Percentiles rank a stretch among this genome's conserved stretches.
Conservation (phyloP, 2,113 vertebrate species). For the human (Homo sapiens) region DNA sequence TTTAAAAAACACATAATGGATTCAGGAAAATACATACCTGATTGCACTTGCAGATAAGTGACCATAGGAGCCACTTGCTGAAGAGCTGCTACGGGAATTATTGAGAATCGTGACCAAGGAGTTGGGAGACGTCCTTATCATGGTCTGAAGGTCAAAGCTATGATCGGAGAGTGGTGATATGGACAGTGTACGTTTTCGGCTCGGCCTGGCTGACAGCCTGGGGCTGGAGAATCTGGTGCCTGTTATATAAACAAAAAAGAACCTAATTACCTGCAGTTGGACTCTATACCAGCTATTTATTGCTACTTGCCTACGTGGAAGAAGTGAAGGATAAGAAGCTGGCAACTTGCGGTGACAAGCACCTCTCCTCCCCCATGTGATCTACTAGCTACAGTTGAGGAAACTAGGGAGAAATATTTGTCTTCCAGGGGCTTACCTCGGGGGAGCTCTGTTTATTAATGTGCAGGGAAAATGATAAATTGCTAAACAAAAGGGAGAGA, state of each 20-base stretch:
- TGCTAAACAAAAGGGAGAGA: slow-evolving; percentile 90
- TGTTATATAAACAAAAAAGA: slow-evolving; percentile 83
- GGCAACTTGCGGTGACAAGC: slow-evolving; percentile 75
- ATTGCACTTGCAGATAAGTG: slow-evolving; percentile 98
- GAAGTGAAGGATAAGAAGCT: slow-evolving; percentile 35
- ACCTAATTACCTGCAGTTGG: slow-evolving; percentile 70
- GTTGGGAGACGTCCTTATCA: slow-evolving; percentile 98
- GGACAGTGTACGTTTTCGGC: slow-evolving; percentile 95
- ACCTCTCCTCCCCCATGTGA: slow-evolving; percentile 82
- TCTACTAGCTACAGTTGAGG: slow-evolving; percentile 85
- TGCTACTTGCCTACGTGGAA: slow-evolving; percentile 46
- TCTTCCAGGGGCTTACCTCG: slow-evolving; percentile 86
- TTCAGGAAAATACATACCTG: slow-evolving; percentile 87
- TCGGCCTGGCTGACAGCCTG: slow-evolving; percentile 91
- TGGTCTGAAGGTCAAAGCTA: slow-evolving; percentile 98
- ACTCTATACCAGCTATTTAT: slow-evolving; percentile 53
- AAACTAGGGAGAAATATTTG: slow-evolving; percentile 91
- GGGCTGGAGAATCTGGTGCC: slow-evolving; percentile 94
- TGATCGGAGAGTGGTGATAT: slow-evolving; percentile 96
- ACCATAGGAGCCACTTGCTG: slow-evolving; percentile 97
- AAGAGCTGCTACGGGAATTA: slow-evolving; percentile 98
- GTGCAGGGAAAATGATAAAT: slow-evolving; percentile 91
- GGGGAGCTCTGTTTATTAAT: slow-evolving; percentile 92
- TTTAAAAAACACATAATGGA: neutral
- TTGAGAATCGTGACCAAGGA: slow-evolving; percentile 98